Evolutionary conservation across 2,888 invertebrate species (phyloP).

Genomic region (Geophilus truncorum): DNA sequence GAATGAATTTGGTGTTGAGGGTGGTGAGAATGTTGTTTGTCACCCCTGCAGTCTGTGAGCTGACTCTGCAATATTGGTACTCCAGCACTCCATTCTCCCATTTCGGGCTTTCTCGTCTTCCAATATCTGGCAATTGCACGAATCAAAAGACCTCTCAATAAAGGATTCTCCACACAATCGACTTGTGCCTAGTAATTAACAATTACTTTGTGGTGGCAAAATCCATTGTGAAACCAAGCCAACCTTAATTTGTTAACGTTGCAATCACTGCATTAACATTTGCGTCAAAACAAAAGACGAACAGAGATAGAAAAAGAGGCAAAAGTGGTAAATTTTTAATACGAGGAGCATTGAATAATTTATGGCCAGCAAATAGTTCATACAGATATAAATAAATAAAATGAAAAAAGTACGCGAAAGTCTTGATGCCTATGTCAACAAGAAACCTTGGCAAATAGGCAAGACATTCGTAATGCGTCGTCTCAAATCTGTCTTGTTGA

Average conservation of each 20-base stretch:
- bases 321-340: background rate
- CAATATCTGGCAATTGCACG: conserved; percentile 8
- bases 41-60: background rate
- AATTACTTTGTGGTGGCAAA: background rate
- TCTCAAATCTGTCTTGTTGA: conserved; percentile 21
- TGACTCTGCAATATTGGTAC: conserved; percentile 16
- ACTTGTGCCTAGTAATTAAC: background rate
- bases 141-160: conserved; percentile 17
- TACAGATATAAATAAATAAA: background rate
- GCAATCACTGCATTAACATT: background rate
- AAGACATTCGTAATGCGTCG: conserved; percentile 19
- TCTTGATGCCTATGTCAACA: conserved; percentile 8
- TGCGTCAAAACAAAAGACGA: background rate
- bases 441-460: conserved; percentile 1
- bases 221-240: background rate
- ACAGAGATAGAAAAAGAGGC: background rate
- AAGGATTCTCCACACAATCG: background rate
- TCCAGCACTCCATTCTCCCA: background rate
- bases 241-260: background rate
- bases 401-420: background rate
- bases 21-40: conserved; percentile 21
- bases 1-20: conserved; percentile 20
- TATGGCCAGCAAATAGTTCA: background rate
- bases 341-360: background rate
- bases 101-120: background rate